Evolutionary conservation across 2,113 vertebrate species (phyloP), one percentile per base, ranked within the genome.

Genomic region (Nothocercus nigrocapillus): DNA sequence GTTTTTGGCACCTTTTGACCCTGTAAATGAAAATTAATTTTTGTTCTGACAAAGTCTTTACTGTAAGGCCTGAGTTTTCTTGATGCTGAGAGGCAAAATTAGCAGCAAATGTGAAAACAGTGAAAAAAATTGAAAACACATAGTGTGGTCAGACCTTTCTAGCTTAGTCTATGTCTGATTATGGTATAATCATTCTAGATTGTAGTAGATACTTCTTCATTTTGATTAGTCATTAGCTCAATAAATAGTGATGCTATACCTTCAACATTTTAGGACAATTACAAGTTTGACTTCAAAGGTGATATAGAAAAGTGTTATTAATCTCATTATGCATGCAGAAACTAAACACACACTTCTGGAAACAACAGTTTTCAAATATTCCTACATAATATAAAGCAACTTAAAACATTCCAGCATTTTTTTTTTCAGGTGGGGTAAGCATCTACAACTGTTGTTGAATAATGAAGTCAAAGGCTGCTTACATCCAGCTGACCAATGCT

Each of bases 301-400:
- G 42, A 64, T 67, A 28, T 45, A 45, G 22, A 47, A 88, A 59
- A 67, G 6, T 8, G 10, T 85, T 85, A n/a, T 77, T 85, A 67
- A 70, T 42, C 9, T 27, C 15, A n/a, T 47, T 21, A 19, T 11
- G 7, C 47, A 59, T n/a, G 30, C 28, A 30, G 34, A 42, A 86
- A 19, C 32, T 58, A n/a, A 10, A 69, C 47, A 66, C 9, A 28
- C 14, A 24, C 11, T 9, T 82, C 4, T 40, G 38, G 73, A 91
- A 88, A 59, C 0, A 0, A 34, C 0, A 0, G 3, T 73, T 85
- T 80, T 74, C 1, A 2, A 49, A 24, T n/a, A 27, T 5, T 5
- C 20, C 28, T 78, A 28, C 11, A 13, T 90, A 74, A 42, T 56
- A 62, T 30, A 34, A 44, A 45, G 45, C 11, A 68, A 21, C 44